Evolutionary conservation across 1,140 invertebrate species (phyloP), one percentile per base, ranked within the genome.

Genomic region (Bursaphelenchus mucronatus): DNA sequence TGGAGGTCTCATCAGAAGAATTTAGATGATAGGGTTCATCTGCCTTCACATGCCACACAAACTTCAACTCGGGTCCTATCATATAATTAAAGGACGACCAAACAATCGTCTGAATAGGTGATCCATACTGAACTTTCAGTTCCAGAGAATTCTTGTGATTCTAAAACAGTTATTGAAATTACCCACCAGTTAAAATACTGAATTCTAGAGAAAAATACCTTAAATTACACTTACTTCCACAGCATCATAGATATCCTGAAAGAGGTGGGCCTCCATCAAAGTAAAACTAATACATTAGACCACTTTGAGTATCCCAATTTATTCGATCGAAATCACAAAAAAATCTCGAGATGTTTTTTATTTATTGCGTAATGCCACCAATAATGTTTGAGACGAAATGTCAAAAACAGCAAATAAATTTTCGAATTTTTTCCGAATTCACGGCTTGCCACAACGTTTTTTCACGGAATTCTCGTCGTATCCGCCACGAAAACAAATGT

Each of bases 81-180:
- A 61, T 65, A 43, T 70, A 70, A 41, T 73, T 70, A 30, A 70
- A 70, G 5, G 69, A 69, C 6, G 69, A 70, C 70, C 70, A 70
- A 46, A 70, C 51, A 50, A 70, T 73, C 46, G 70, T 68, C 17
- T 47, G 50, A 8, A 68, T 46, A 7, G 67, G 67, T 8, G 46
- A 71, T 21, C 8, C 61, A 64, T 68, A 71, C 8, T 43, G 13
- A 8, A 68, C 21, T 11, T 53, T 53, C 13, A 68, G 39, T 8
- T 30, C 11, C 17, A 68, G 50, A 11, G 44, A 21, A 10, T 57
- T 69, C 17, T 74, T 21, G 1, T 65, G 41, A 4, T 53, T 21
- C 67, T 68, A 19, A 72, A 71, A 49, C 3, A 61, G 30, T 19
- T 17, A 44, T 63, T 47, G 8, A 0, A 3, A 19, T 39, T 45